Base-by-base conservation (phyloP, 2,888 invertebrate species). In the Matsumyia berberina region DNA sequence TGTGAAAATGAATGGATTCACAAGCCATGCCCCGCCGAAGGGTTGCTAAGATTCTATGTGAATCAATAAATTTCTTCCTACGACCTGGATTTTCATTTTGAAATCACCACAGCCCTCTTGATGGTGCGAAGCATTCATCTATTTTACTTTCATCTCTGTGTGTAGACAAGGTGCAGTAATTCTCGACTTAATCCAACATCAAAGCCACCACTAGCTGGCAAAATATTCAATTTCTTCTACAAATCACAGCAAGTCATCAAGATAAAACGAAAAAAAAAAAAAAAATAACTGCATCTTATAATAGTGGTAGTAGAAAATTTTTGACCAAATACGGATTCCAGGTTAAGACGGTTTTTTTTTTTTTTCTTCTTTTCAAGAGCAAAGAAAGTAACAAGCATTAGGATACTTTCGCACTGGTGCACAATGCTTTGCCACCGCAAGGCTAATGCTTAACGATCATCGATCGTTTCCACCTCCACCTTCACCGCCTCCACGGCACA, bases 321-420 rank as follows among this genome's bases (percentile, higher is more conserved):
- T 85, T 85, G 80, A 80, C 85, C 85, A 85, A 85, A 85, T 80
- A 85, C 85, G 85, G 85, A 85, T 80, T 76, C 80, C 85, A 80
- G 80, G 85, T 70, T 85, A 74, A 80, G 70, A 76, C 33, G 33
- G 37, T 17, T 37, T 66, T 66, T 77, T 51, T 42, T 67, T 42
- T 70, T 44, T 70, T 70, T 37, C 7, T 64, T 35, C 53, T 29
- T 70, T 80, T 85, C 85, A 85, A 85, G 85, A 80, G 80, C 85
- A 85, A 85, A 80, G 85, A 85, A 85, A 85, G 85, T 85, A 85
- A 76, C 74, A 70, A 76, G 85, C 80, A 62, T 64, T 76, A 76
- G 85, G 85, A 80, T 78, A 77, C 80, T 85, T 85, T 85, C 85
- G 85, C 85, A 80, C 78, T 66, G 78, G 49, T 57, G 58, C 51